These are phyloP conservation scores for Tragelaphus imberbis DNA, from an alignment of 2,113 vertebrate genomes.

Conservation along the genomic window DNA sequence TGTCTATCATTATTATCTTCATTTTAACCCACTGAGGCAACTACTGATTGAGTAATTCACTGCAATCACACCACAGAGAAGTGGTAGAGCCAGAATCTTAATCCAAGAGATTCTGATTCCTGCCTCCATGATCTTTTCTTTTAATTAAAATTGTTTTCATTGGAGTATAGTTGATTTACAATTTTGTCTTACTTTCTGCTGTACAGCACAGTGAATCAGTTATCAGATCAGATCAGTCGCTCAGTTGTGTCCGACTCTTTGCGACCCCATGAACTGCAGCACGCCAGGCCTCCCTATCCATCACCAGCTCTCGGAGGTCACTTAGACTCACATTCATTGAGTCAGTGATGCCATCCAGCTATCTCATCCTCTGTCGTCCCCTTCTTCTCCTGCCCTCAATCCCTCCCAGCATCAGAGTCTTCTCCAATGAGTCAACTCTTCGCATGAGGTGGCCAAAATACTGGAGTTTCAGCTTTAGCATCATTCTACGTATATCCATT, in stretches of 20 bases:
- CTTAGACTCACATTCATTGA: too few relatives aligned
- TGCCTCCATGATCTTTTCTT: not conserved
- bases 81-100: not conserved
- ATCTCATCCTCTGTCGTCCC: too few relatives aligned
- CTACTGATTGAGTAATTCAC: not conserved
- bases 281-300: too few relatives aligned
- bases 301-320: too few relatives aligned
- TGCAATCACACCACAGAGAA: not conserved
- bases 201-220: not conserved
- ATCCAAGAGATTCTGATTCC: not conserved
- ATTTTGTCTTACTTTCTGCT: not conserved
- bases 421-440: too few relatives aligned
- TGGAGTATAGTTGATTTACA: not conserved
- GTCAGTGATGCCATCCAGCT: too few relatives aligned
- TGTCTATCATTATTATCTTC: not conserved
- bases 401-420: too few relatives aligned
- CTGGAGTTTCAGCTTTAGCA: too few relatives aligned
- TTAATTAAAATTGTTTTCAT: not conserved
- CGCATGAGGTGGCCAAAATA: too few relatives aligned
- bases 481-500: not conserved
- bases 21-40: not conserved
- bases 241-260: too few relatives aligned
- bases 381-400: too few relatives aligned
- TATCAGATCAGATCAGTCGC: not conserved
- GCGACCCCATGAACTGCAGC: too few relatives aligned